phyloP scores from a whole-genome alignment of 2,113 vertebrate genomes.

The Mormoops blainvillei region DNA sequence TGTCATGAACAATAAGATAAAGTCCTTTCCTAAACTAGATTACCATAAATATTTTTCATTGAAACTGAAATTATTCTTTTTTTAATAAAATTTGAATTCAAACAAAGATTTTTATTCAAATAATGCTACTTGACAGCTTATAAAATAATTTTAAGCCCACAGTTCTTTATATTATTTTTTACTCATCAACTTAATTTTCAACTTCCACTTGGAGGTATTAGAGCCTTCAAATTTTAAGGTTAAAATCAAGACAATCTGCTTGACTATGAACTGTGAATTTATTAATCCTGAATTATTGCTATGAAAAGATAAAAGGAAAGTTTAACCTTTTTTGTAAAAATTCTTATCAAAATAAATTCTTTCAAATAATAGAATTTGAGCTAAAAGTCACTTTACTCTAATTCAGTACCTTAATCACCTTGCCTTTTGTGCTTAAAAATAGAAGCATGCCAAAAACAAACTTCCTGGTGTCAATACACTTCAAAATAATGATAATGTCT shows the following conservation, averaged over 20 bases:
- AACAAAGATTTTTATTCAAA: constrained; percentile 18
- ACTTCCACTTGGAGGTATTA: neutral
- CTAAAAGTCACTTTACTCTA: neutral
- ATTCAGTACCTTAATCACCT: neutral
- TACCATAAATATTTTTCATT: neutral
- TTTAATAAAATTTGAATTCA: constrained; percentile 46
- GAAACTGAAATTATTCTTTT: neutral
- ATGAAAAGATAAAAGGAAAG: constrained; percentile 16
- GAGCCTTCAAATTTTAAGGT: constrained; percentile 17
- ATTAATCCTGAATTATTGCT: constrained; percentile 33
- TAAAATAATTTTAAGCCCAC: neutral
- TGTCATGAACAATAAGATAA: constrained; percentile 20
- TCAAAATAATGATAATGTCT: neutral
- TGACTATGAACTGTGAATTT: neutral
- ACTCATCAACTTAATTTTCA: constrained; percentile 7
- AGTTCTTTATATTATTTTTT: neutral
- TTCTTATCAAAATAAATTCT: constrained; percentile 9
- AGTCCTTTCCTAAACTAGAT: constrained; percentile 25
- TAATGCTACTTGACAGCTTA: constrained; percentile 60
- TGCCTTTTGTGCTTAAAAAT: neutral
- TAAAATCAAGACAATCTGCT: neutral
- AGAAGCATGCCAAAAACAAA: neutral
- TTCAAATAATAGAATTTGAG: neutral
- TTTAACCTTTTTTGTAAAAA: neutral
- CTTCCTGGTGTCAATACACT: neutral